Percentiles rank a stretch among this genome's conserved stretches.
These are phyloP conservation scores for Ctenomys sociabilis DNA, from an alignment of 2,113 vertebrate species.

Conservation along the genomic window DNA sequence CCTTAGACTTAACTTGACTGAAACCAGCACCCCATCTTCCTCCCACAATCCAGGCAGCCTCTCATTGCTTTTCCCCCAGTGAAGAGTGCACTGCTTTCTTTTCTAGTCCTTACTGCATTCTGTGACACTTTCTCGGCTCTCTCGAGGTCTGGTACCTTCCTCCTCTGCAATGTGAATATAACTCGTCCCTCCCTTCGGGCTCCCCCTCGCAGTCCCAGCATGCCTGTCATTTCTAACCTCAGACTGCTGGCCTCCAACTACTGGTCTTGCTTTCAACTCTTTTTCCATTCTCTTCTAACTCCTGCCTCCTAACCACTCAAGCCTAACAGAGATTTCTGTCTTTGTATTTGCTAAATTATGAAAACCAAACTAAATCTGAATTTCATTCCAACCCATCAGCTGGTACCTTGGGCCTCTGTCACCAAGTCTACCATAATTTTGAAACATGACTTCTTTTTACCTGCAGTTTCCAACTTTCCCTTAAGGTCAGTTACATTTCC, in stretches of 20 bases:
- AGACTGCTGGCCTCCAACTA: not conserved
- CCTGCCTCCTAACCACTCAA: not conserved
- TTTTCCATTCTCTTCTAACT: not conserved
- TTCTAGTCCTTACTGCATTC: not conserved
- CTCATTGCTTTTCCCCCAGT: not conserved
- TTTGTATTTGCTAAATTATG: not conserved
- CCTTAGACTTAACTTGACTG: not conserved
- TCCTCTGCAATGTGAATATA: not conserved
- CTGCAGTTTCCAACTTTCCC: not conserved
- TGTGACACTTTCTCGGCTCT: not conserved
- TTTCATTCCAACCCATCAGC: not conserved
- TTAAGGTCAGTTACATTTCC: not conserved
- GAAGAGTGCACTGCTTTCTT: not conserved
- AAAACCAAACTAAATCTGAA: not conserved
- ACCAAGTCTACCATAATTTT: not conserved
- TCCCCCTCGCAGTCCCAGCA: not conserved
- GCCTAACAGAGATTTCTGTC: not conserved
- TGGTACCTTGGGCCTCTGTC: not conserved
- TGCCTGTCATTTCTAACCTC: not conserved
- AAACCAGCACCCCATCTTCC: not conserved
- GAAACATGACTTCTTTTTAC: not conserved
- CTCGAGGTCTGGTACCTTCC: not conserved
- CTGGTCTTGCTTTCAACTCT: not conserved
- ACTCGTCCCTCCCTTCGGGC: not conserved
- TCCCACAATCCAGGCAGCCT: not conserved